phyloP scores from a whole-genome alignment of 1,140 invertebrate genomes.

The Vanessa atalanta region DNA sequence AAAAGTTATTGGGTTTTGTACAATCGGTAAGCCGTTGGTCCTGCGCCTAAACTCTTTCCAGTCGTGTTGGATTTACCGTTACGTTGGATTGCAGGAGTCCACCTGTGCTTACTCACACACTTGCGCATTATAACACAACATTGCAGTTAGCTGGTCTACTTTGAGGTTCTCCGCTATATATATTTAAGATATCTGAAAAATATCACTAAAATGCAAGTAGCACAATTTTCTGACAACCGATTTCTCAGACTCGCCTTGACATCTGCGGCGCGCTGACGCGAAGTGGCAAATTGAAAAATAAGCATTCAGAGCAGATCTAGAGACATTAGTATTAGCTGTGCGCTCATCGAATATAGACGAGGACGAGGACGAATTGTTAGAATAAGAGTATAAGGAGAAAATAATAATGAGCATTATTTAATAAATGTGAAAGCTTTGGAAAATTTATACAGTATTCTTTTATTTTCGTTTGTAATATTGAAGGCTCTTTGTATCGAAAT shows the following conservation, averaged over 20 bases:
- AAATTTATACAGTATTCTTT: background rate
- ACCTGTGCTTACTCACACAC: too few relatives aligned
- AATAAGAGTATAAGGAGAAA: background rate
- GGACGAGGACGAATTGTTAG: conserved; percentile 6
- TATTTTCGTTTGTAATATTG: background rate
- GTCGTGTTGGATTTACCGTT: too few relatives aligned
- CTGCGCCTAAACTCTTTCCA: too few relatives aligned
- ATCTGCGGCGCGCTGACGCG: conserved; percentile 4
- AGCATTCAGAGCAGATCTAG: conserved; percentile 33
- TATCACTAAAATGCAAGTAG: background rate
- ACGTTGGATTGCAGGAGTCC: too few relatives aligned
- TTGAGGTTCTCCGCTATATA: too few relatives aligned
- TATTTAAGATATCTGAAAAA: background rate
- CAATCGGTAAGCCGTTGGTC: too few relatives aligned
- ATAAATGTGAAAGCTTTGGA: background rate
- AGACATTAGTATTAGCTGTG: conserved; percentile 5
- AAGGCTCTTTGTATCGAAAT: too few relatives aligned
- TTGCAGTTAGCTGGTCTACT: too few relatives aligned
- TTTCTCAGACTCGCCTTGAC: conserved; percentile 4
- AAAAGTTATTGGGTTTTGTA: too few relatives aligned
- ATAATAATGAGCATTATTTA: background rate
- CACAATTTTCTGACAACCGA: conserved; percentile 4
- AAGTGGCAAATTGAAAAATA: conserved; percentile 43
- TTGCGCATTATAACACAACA: too few relatives aligned
- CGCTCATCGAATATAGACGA: conserved; percentile 24